Evolutionary conservation across 1,140 invertebrate genomes (phyloP).

Genomic region (Drosophila sturtevanti): DNA sequence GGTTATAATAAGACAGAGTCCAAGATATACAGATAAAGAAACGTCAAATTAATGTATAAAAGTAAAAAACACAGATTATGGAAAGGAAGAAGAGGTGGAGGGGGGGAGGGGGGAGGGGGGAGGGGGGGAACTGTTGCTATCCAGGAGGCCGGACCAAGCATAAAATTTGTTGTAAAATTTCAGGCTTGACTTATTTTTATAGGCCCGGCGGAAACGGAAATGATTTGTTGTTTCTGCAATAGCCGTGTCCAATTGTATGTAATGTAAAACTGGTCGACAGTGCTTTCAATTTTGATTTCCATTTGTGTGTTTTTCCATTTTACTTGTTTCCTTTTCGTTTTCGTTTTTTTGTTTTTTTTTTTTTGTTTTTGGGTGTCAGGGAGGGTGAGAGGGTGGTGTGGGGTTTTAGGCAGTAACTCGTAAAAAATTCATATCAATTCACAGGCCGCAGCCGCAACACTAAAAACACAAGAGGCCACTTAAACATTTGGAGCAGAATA

Average conservation of each 20-base stretch:
- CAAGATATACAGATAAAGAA: no score
- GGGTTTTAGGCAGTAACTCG: background rate
- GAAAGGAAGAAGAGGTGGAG: background rate
- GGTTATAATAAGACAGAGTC: no score
- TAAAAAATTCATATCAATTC: slow-evolving; percentile 62
- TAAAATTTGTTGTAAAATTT: slow-evolving; percentile 52
- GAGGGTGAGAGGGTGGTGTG: no score
- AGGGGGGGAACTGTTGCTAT: background rate
- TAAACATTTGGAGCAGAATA: slow-evolving; percentile 21
- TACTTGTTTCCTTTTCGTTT: slow-evolving; percentile 12
- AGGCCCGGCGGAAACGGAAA: slow-evolving; percentile 66
- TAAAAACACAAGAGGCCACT: slow-evolving; percentile 34
- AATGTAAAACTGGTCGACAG: slow-evolving; percentile 25
- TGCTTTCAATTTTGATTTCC: slow-evolving; percentile 57
- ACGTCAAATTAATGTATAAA: background rate
- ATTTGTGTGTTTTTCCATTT: slow-evolving; percentile 14
- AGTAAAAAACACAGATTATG: background rate
- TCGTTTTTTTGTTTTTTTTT: background rate
- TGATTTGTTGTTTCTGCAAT: slow-evolving; percentile 51
- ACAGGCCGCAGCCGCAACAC: slow-evolving; percentile 35
- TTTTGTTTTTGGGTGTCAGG: background rate
- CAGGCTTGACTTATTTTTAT: slow-evolving; percentile 59
- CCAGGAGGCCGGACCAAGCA: background rate
- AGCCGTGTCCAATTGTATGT: slow-evolving; percentile 12
- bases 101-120: background rate